phyloP scores from a whole-genome alignment of 2,888 invertebrate genomes.

The Criorhina ranunculi region DNA sequence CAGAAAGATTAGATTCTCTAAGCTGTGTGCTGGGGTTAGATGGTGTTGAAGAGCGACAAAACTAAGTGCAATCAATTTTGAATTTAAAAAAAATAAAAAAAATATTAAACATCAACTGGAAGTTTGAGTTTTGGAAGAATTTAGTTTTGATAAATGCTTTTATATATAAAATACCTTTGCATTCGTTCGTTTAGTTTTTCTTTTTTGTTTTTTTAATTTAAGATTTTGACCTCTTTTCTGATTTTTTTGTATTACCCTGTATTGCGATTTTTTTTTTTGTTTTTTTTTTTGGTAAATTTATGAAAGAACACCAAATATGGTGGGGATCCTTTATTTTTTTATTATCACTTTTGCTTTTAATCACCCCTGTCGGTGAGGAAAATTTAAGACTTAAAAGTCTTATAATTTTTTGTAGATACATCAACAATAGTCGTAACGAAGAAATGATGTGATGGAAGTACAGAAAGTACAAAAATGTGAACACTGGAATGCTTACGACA shows the following conservation, averaged over 20 bases:
- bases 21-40: slow-evolving; percentile 8
- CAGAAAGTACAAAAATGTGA: too few relatives aligned
- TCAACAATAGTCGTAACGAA: too few relatives aligned
- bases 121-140: slow-evolving; percentile 70
- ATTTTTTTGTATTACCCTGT: slow-evolving; percentile 7
- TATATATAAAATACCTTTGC: slow-evolving; percentile 17
- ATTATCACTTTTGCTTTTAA: slow-evolving; percentile 5
- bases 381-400: too few relatives aligned
- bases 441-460: too few relatives aligned
- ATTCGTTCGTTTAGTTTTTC: slow-evolving; percentile 25
- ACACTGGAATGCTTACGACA: too few relatives aligned
- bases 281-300: slow-evolving; percentile 33
- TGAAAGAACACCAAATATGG: slow-evolving; percentile 22
- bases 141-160: slow-evolving; percentile 55
- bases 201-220: slow-evolving; percentile 3
- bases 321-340: slow-evolving; percentile 1
- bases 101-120: slow-evolving; percentile 47
- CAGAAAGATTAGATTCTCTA: slow-evolving; percentile 34
- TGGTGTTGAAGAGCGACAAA: slow-evolving; percentile 48
- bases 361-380: not conserved
- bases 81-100: slow-evolving; percentile 15
- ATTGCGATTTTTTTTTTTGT: slow-evolving; percentile 35
- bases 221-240: slow-evolving; percentile 6
- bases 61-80: slow-evolving; percentile 33
- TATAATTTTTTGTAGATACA: too few relatives aligned